Evolutionary conservation across 1,140 invertebrate genomes (phyloP).

Genomic region (Drosophila sp.): DNA sequence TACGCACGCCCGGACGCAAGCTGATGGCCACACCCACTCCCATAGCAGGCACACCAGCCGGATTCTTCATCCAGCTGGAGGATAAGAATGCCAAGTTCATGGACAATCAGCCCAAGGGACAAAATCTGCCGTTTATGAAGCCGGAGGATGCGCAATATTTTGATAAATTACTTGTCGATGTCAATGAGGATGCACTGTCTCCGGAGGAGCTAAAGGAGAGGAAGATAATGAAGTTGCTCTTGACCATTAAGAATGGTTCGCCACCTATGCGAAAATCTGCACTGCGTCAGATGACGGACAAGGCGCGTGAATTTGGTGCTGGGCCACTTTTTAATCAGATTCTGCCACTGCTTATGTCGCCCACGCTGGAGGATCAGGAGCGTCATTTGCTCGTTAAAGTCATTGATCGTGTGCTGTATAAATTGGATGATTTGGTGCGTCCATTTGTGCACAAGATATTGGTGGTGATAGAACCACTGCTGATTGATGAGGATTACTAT

Average conservation of each 20-base stretch:
- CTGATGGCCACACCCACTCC: conserved; percentile 99
- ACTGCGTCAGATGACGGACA: conserved; percentile 98
- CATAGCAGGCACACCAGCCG: conserved; percentile 95
- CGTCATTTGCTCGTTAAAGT: conserved; percentile 99
- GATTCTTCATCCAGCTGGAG: conserved; percentile 98
- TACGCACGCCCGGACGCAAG: conserved; percentile 98
- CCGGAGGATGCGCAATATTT: conserved; percentile 99
- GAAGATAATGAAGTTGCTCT: conserved; percentile 99
- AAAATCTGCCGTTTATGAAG: conserved; percentile 99
- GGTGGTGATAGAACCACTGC: conserved; percentile 98
- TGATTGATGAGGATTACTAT: conserved; percentile 99
- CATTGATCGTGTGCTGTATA: conserved; percentile 99
- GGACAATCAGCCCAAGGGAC: conserved; percentile 97
- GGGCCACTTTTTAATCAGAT: conserved; percentile 99
- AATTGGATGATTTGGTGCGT: conserved; percentile 98
- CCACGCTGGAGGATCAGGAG: conserved; percentile 99
- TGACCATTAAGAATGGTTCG: conserved; percentile 99
- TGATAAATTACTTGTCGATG: conserved; percentile 98
- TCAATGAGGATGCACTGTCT: conserved; percentile 97
- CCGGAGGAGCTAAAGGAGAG: conserved; percentile 99
- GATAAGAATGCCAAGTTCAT: conserved; percentile 93
- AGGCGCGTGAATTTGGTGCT: conserved; percentile 98
- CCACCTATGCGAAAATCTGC: conserved; percentile 99
- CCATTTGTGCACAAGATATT: conserved; percentile 99
- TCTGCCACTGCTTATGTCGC: conserved; percentile 98